These are phyloP conservation scores for Agrypnus murinus DNA, from an alignment of 2,888 invertebrate genomes.

Conservation along the genomic window DNA sequence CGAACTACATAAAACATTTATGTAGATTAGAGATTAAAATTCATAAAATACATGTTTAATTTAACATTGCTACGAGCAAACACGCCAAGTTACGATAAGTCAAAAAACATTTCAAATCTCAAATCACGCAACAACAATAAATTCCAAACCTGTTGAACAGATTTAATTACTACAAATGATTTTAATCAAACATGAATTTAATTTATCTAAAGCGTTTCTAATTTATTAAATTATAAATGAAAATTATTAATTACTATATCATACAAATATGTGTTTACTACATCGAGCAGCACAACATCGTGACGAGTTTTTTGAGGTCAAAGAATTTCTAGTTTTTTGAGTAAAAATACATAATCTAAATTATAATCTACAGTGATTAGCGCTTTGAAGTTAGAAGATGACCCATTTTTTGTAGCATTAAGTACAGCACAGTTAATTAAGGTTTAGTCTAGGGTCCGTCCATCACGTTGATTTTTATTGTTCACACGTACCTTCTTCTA, in stretches of 20 bases:
- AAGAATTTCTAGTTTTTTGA: too few species aligned
- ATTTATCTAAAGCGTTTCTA: too few species aligned
- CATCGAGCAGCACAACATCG: too few species aligned
- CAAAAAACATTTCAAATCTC: not conserved
- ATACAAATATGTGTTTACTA: too few species aligned
- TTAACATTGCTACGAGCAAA: not conserved
- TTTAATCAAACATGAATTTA: too few species aligned
- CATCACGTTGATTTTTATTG: constrained; percentile 26
- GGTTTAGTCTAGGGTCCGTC: constrained; percentile 7
- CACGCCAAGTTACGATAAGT: not conserved
- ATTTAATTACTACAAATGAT: too few species aligned
- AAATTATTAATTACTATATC: too few species aligned
- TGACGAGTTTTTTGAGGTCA: too few species aligned
- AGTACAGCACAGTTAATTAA: constrained; percentile 16
- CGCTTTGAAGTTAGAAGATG: not conserved
- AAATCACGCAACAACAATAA: not conserved
- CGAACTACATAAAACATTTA: not conserved
- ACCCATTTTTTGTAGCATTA: constrained; percentile 19
- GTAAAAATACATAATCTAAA: too few species aligned
- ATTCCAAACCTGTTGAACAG: constrained; percentile 4
- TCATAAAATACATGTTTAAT: constrained; percentile 1
- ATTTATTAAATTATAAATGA: too few species aligned
- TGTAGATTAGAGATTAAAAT: constrained; percentile 9
- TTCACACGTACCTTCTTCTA: constrained; percentile 22
- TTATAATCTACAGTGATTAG: too few species aligned